A percentile compares a stretch with the other conserved stretches of the same genome.
Conservation (phyloP, 2,797 vertebrate species). For the Phyllotis vaccarum region DNA sequence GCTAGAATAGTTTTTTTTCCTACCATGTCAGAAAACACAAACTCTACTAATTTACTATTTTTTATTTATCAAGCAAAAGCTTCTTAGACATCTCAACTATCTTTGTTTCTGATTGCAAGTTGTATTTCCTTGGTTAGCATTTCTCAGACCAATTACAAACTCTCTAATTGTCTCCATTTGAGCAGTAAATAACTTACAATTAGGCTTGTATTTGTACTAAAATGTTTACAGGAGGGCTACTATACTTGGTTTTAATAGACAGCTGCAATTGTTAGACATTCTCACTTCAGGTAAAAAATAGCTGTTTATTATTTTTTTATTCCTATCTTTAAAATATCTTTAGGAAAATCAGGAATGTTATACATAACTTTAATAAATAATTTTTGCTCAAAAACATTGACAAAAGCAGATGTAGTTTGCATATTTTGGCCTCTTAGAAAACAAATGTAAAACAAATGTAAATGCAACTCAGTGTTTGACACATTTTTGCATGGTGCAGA, state of each 20-base stretch:
- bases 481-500: conserved; percentile 22
- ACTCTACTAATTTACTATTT: not conserved
- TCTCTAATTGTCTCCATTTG: not conserved
- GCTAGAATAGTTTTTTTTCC: not conserved
- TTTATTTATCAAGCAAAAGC: conserved; percentile 33
- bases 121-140: conserved; percentile 60
- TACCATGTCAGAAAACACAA: conserved; percentile 3
- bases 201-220: conserved; percentile 60
- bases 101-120: conserved; percentile 31
- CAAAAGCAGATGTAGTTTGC: conserved; percentile 41
- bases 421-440: conserved; percentile 55
- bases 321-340: not conserved
- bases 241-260: conserved; percentile 22
- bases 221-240: not conserved
- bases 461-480: conserved; percentile 7
- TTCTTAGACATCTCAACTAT: conserved; percentile 1
- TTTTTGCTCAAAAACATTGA: conserved; percentile 21
- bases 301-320: conserved; percentile 26
- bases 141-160: conserved; percentile 5
- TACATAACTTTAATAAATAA: not conserved
- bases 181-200: conserved; percentile 35
- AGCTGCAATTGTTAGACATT: conserved; percentile 10
- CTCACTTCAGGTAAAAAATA: conserved; percentile 38
- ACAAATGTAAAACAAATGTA: conserved; percentile 72
- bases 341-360: not conserved